A percentile compares a stretch with the other conserved stretches of the same genome.
Conservation (phyloP, 1,140 invertebrate genomes). For the Mya arenaria region DNA sequence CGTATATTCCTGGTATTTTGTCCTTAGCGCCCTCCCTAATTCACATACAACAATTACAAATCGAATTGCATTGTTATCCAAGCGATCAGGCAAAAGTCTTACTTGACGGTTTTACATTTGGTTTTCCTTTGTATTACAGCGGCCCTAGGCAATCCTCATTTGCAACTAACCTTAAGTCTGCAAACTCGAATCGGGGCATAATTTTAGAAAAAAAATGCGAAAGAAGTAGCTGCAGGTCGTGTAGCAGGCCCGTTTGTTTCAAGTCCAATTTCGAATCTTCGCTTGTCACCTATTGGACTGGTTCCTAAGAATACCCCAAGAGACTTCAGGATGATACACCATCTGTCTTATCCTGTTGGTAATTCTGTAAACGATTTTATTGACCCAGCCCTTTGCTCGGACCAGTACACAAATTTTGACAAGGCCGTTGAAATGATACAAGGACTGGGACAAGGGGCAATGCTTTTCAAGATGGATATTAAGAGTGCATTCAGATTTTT, state of each 20-base stretch:
- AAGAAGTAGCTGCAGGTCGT: constrained; percentile 6
- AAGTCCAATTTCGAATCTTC: not conserved
- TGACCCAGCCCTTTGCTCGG: constrained; percentile 33
- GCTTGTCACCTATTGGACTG: constrained; percentile 4
- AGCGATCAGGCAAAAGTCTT: not conserved
- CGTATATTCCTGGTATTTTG: too few relatives aligned
- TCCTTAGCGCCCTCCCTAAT: too few relatives aligned
- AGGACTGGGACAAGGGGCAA: not conserved
- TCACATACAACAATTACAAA: too few relatives aligned
- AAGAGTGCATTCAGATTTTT: constrained; percentile 42
- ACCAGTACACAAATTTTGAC: constrained; percentile 47
- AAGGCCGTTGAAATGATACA: constrained; percentile 38
- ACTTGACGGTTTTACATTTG: constrained; percentile 11
- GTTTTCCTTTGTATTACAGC: constrained; percentile 28
- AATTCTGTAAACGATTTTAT: constrained; percentile 57
- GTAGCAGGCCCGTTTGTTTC: constrained; percentile 18
- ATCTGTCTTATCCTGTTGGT: constrained; percentile 51
- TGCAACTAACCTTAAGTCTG: constrained; percentile 25
- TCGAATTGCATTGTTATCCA: too few relatives aligned
- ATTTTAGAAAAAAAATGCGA: constrained; percentile 8
- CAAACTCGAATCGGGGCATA: not conserved
- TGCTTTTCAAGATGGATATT: constrained; percentile 45
- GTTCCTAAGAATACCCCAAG: constrained; percentile 34
- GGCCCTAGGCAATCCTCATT: not conserved
- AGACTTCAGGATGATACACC: constrained; percentile 42